phyloP scores from a whole-genome alignment of 2,888 invertebrate genomes.

The Galeruca laticollis region DNA sequence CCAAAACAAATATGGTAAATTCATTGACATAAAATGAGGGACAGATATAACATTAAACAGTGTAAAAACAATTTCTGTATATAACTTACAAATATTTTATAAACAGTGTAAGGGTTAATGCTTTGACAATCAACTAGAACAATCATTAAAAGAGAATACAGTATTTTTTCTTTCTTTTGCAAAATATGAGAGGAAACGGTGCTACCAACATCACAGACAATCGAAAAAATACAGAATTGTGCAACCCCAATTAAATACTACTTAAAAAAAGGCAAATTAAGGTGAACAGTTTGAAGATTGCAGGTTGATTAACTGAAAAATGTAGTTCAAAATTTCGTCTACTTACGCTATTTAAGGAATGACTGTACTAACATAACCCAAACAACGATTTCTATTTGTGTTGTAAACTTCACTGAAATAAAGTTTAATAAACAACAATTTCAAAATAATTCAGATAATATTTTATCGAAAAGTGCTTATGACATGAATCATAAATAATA shows the following conservation, averaged over 20 bases:
- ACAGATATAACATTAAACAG: too few relatives aligned
- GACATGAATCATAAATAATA: too few relatives aligned
- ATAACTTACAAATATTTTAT: too few relatives aligned
- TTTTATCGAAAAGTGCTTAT: too few relatives aligned
- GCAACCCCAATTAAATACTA: constrained; percentile 16
- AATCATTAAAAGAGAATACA: constrained; percentile 9
- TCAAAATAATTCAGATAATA: too few relatives aligned
- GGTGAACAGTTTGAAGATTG: constrained; percentile 21
- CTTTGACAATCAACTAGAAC: neutral
- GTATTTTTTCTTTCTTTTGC: constrained; percentile 2
- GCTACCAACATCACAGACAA: constrained; percentile 10
- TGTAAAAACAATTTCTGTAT: too few relatives aligned
- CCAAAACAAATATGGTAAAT: too few relatives aligned
- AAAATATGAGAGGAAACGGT: neutral
- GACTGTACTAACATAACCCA: neutral
- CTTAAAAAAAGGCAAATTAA: constrained; percentile 29
- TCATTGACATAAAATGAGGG: too few relatives aligned
- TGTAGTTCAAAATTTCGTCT: neutral
- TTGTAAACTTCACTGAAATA: too few relatives aligned
- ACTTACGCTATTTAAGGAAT: too few relatives aligned
- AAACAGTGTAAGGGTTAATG: neutral
- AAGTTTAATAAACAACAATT: too few relatives aligned
- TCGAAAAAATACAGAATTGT: constrained; percentile 10
- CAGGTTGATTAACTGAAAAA: constrained; percentile 10
- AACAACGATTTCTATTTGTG: neutral